Evolutionary conservation across 2,888 invertebrate species (phyloP).

Genomic region (Hartigia nigra): DNA sequence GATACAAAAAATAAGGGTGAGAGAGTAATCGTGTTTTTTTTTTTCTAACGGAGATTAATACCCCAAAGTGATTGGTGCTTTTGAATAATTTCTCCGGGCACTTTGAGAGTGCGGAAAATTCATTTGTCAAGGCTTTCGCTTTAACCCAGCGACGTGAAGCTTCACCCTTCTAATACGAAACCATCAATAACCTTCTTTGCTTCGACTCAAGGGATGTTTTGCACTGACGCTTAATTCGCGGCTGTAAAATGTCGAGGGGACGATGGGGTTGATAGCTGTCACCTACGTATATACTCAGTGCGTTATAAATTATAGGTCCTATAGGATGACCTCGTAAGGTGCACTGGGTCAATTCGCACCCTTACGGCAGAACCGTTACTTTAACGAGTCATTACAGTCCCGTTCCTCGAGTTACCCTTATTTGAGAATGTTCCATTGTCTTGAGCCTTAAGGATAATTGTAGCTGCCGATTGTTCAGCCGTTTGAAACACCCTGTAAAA

Average conservation of each 20-base stretch:
- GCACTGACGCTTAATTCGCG: not conserved
- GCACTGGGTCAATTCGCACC: not conserved
- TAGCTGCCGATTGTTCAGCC: not conserved
- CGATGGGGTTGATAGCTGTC: not conserved
- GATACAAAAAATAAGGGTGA: not conserved
- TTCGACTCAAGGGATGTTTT: not conserved
- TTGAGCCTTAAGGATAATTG: not conserved
- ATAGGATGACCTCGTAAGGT: not conserved
- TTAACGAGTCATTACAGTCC: not conserved
- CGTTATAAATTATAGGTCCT: not conserved
- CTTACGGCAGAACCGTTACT: not conserved
- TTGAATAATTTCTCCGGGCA: not conserved
- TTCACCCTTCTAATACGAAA: not conserved
- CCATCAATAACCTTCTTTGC: conserved; percentile 1
- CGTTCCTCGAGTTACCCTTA: not conserved
- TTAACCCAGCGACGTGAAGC: not conserved
- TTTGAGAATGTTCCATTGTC: not conserved
- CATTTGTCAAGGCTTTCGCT: not conserved
- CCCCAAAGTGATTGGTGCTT: not conserved
- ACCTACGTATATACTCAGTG: not conserved
- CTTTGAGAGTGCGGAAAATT: not conserved
- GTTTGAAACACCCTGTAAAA: not conserved
- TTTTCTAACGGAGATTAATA: not conserved
- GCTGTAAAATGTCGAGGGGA: not conserved
- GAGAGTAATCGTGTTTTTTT: not conserved